Evolutionary conservation across 2,888 invertebrate species (phyloP).

Genomic region (Amblyjoppa proteus): DNA sequence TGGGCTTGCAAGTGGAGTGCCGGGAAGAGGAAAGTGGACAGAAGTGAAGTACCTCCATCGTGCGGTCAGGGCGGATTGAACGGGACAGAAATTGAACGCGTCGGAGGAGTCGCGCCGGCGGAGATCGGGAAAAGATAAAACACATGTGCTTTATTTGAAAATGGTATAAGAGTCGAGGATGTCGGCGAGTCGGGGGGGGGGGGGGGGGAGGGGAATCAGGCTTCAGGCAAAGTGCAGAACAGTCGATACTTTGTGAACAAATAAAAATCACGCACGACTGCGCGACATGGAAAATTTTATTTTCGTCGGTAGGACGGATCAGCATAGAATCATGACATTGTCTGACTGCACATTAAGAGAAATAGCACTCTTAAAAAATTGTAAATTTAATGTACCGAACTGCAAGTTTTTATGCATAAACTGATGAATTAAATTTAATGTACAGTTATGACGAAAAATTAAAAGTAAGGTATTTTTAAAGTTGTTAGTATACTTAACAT

Average conservation of each 20-base stretch:
- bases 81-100: constrained; percentile 61
- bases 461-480: too few relatives aligned
- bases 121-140: constrained; percentile 61
- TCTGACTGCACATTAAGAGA: not conserved
- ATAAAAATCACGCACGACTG: constrained; percentile 1
- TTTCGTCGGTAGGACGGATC: not conserved
- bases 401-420: too few relatives aligned
- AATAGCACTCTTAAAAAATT: too few relatives aligned
- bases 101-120: constrained; percentile 38
- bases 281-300: not conserved
- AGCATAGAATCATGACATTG: not conserved
- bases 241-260: not conserved
- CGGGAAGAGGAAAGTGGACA: constrained; percentile 69
- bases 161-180: constrained; percentile 36
- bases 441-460: too few relatives aligned
- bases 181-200: constrained; percentile 6
- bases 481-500: too few relatives aligned
- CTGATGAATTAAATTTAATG: too few relatives aligned
- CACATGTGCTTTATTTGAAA: constrained; percentile 63
- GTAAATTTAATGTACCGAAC: too few relatives aligned
- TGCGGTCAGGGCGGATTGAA: constrained; percentile 69
- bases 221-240: constrained; percentile 5
- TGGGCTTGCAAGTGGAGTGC: constrained; percentile 71
- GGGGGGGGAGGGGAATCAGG: not conserved
- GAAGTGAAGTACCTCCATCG: constrained; percentile 64